These are phyloP conservation scores for Parazoanthus atlanticus DNA, from an alignment of 92 coral and sea anemone genomes.

Conservation along the genomic window DNA sequence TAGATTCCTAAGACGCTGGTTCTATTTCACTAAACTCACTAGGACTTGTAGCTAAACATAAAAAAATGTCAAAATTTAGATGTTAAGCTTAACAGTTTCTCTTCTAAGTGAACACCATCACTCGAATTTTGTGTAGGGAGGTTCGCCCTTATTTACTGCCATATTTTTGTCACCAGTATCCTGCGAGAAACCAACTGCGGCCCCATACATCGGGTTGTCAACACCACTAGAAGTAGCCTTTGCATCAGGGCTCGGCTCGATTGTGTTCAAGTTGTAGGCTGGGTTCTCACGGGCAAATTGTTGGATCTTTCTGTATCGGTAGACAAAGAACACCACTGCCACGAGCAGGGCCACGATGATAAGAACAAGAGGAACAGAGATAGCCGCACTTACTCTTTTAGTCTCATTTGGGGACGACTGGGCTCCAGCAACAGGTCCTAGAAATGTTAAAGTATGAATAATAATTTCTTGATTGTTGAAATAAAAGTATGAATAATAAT, in stretches of 20 bases:
- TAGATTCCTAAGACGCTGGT: too few species aligned
- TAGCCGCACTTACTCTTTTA: constrained; percentile 7
- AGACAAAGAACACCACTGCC: neutral
- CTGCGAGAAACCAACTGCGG: neutral
- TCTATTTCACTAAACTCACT: too few species aligned
- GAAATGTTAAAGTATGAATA: neutral
- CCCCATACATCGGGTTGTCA: constrained; percentile 22
- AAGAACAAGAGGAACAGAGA: constrained; percentile 16
- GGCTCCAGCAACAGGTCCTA: constrained; percentile 9
- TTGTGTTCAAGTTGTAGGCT: neutral
- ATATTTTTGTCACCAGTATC: neutral
- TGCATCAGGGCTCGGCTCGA: neutral
- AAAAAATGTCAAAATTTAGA: too few species aligned
- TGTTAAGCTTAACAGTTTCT: neutral
- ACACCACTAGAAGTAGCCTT: neutral
- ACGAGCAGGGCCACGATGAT: neutral
- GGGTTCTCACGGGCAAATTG: constrained; percentile 1
- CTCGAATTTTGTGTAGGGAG: constrained; percentile 11
- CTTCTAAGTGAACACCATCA: neutral
- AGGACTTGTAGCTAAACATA: too few species aligned
- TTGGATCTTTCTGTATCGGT: constrained; percentile 13
- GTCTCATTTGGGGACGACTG: constrained; percentile 3
- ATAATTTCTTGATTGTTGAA: too few species aligned
- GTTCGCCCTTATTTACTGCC: neutral
- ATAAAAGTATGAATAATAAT: too few species aligned